Base-by-base conservation (phyloP, 1,140 invertebrate species). In the Aphelenchoides besseyi region DNA sequence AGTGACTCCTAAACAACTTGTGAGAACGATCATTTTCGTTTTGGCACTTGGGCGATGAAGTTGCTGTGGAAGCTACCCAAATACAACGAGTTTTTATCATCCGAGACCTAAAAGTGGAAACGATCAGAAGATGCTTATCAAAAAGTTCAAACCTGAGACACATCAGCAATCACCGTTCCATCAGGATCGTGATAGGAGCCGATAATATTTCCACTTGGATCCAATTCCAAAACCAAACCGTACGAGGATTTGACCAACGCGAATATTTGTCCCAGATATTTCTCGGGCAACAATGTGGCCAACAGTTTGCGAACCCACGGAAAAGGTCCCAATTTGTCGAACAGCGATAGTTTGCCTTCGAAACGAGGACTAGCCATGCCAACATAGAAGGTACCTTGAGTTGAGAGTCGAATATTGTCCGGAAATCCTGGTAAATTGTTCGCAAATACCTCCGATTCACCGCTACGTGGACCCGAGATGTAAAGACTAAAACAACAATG, bases 391-490 rank as follows among this genome's bases (percentile, higher is more conserved):
- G 76, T 84, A 23, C 85, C 85, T 36, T 70, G 54, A 54, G 76
- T 77, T 52, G 85, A 85, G 1, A 80, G 73, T 67, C 85, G 81
- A 64, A 86, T 85, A 72, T 86, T 86, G 72, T 86, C 85, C 18
- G 86, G 85, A 57, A 85, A 84, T 35, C 85, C 85, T 28, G 85
- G 86, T 29, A 86, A 67, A 74, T 86, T 86, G 9, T 85, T 79
- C n/a, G 76, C 57, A 53, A 86, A 82, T 3, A 83, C 63, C 33
- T 85, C 85, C 12, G 64, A 68, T 64, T 73, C 73, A 18, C 85
- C 84, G 23, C 48, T 73, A 55, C 78, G 79, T 2, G 76, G 68
- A 36, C 85, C 9, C 55, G 55, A 37, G 74, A 81, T 36, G 80
- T 85, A 74, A 80, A 83, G 68, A 76, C 85, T 62, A 82, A 77